Evolutionary conservation across 2,888 invertebrate genomes (phyloP), one percentile per base, ranked within the genome.

Genomic region (Hermodice carunculata): DNA sequence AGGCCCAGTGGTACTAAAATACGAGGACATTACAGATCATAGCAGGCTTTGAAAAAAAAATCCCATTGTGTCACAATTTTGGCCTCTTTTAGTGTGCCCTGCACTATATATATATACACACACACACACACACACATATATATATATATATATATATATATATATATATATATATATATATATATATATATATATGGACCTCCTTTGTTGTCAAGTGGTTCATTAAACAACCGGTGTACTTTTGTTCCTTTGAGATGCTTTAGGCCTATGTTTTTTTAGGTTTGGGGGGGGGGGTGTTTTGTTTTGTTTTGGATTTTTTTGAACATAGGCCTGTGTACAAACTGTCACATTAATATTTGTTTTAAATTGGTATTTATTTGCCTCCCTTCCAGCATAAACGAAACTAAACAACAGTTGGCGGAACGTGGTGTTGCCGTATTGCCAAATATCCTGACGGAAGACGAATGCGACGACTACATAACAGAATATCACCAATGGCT

Each of bases 361-460:
- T n/a, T n/a, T n/a, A n/a, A n/a, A n/a, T n/a, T n/a, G n/a, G n/a
- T n/a, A n/a, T n/a, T n/a, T n/a, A n/a, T n/a, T n/a, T n/a, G n/a
- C n/a, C n/a, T n/a, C n/a, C n/a, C 46, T 2, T 24, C 14, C 2
- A 19, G 26, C 2, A 3, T 51, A 19, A 31, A 29, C 5, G 29
- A 51, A 17, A 31, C 28, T 17, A 26, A 19, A 19, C 14, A 32
- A 51, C 19, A 76, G 26, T 61, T 81, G 28, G 56, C 75, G 49
- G 64, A 61, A 17, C 68, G 73, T 37, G 81, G 81, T 8, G 76
- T 73, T 57, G 77, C 77, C 1, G 78, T 80, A 1, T 69, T 81
- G 3, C 34, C 52, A 0, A 67, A 66, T 6, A 76, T 81, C 0
- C 31, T 80, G 8, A 59, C 73, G 0, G 32, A 48, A 1, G 56